Evolutionary conservation across 2,113 vertebrate species (phyloP), one percentile per base, ranked within the genome.

Genomic region (Caretta caretta): DNA sequence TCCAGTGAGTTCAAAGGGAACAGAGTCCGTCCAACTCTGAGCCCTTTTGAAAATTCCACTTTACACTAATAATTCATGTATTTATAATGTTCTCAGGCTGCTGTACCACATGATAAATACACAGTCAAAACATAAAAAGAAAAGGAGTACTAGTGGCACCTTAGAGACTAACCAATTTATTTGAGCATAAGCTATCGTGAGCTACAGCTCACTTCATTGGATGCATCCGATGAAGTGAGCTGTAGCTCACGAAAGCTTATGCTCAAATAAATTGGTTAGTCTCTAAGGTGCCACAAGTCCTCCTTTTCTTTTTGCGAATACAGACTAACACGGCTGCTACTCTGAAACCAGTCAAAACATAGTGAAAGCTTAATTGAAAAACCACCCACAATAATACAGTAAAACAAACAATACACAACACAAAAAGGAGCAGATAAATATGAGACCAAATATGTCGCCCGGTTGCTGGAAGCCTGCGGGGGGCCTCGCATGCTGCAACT

Each of bases 91-190:
- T 19, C 53, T 83, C 83, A 20, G 14, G 69, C 89, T 94, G 56
- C 46, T 90, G 65, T 93, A 86, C 56, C 62, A 94, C 90, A 76
- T 92, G 49, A 76, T 94, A 94, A 93, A 94, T 87, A n/a, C 27
- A 6, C 51, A 86, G 46, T 69, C 27, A 76, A 92, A 42, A 54
- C 20, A 76, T 50, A 54, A 42, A 42, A 42, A 42, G 42, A 42
- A 42, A 42, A 42, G 42, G 42, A 42, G 42, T 42, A 42, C 42
- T 42, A 42, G 42, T 42, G 42, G 42, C 42, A 42, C 42, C 42
- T 42, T 42, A 42, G 42, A 42, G 42, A 42, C 42, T 42, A 42
- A 42, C 42, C 42, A 42, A 42, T 42, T 42, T 42, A 42, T 42
- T 42, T 42, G 42, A 42, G 42, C 42, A 42, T 42, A 42, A 42